Evolutionary conservation across 2,113 vertebrate species (phyloP).

Genomic region (Galemys pyrenaicus): DNA sequence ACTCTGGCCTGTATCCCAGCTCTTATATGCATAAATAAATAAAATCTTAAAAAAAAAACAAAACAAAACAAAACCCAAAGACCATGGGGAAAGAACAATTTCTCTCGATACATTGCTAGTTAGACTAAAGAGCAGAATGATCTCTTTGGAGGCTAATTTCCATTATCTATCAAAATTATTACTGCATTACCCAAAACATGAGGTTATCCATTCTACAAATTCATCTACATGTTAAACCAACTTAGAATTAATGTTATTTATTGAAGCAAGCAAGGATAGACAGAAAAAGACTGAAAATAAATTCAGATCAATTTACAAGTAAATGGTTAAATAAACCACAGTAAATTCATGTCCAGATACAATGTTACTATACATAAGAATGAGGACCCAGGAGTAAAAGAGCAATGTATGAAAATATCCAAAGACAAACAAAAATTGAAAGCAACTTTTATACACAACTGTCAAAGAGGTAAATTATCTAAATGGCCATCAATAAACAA

Average conservation of each 20-base stretch:
- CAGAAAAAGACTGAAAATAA: neutral
- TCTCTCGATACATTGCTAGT: neutral
- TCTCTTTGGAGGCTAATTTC: neutral
- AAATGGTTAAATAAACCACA: neutral
- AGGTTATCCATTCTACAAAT: neutral
- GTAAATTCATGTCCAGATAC: neutral
- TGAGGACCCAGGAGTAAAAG: neutral
- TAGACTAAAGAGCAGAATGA: neutral
- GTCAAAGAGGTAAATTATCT: neutral
- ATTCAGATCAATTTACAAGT: neutral
- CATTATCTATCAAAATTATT: neutral
- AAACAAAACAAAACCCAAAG: neutral
- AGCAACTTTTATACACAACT: neutral
- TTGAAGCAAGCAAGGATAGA: neutral
- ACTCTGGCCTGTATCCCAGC: no score
- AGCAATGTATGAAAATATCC: neutral
- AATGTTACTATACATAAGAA: neutral
- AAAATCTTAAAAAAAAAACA: no score
- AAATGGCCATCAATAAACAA: neutral
- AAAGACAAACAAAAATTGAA: neutral
- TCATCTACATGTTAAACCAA: no score
- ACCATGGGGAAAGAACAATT: neutral
- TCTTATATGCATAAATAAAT: no score
- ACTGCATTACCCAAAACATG: neutral
- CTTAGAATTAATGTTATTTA: neutral